Evolutionary conservation across 1,140 invertebrate genomes (phyloP), one percentile per base, ranked within the genome.

Genomic region (Pogonomyrmex californicus): DNA sequence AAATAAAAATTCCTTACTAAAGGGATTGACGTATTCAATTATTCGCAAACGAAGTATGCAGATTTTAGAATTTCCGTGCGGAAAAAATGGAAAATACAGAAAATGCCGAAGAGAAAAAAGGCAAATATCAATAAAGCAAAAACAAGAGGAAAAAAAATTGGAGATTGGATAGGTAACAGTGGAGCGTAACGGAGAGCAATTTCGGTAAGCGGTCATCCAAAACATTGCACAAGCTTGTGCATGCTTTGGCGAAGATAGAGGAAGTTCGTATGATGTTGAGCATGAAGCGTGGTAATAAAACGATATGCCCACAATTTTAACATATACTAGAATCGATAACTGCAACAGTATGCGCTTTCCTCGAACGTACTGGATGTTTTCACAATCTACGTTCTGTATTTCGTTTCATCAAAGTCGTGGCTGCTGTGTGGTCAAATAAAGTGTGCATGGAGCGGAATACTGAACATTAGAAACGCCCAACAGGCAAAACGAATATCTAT

Each of bases 141-240:
- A 79, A 60, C 30, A 51, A 36, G 17, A 5, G 23, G 23, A 23
- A 66, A 54, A 12, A 38, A 4, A n/a, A 23, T 51, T 7, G 5
- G 10, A 49, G 85, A 49, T 68, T 33, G 30, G 12, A n/a, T 82
- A 60, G 49, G 23, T 81, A 70, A 56, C 47, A 10, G n/a, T 63
- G 56, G 79, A 82, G 47, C 85, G 63, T 90, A 88, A 89, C 68
- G 70, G 85, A 73, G 56, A n/a, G 73, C 87, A 91, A 91, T 91
- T 91, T 89, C 54, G 47, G 49, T 86, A 88, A 79, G 81, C 89
- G 82, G 44, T 81, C 85, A 83, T 89, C 89, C 89, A 87, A 82
- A 91, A 91, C 82, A 89, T 89, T 87, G 79, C 58, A 49, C 63
- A 62, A 47, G 23, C 70, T 79, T 47, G 82, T 36, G 58, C 58